These are phyloP conservation scores for Ia io DNA, from an alignment of 2,113 vertebrate species.

Conservation along the genomic window DNA sequence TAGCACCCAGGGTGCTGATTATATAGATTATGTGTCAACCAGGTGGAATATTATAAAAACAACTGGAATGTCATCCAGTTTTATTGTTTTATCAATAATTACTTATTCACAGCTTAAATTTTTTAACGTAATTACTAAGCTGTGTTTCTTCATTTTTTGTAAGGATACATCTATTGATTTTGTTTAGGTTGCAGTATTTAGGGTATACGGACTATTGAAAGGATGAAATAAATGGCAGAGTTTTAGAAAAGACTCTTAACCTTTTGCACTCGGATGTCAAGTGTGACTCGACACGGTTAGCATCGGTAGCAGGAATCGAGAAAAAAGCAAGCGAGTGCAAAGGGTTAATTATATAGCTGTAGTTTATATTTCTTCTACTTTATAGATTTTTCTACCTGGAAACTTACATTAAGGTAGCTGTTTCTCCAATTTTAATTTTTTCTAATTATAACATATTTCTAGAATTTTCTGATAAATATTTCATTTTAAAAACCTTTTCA, in stretches of 20 bases:
- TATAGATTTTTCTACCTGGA: background rate
- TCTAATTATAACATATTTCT: background rate
- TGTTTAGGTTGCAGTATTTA: conserved; percentile 32
- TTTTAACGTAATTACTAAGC: background rate
- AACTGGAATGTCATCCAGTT: background rate
- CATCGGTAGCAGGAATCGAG: too few relatives aligned
- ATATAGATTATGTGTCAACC: background rate
- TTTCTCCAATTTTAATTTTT: conserved; percentile 11
- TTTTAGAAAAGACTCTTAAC: conserved; percentile 3
- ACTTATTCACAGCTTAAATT: background rate
- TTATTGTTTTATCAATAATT: background rate
- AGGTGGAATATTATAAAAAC: background rate
- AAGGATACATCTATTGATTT: background rate
- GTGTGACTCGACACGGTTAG: too few relatives aligned
- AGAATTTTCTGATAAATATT: background rate
- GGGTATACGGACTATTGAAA: background rate
- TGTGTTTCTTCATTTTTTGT: background rate
- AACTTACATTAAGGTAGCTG: background rate
- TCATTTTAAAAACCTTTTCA: background rate
- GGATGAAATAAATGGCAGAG: background rate
- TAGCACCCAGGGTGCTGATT: background rate
- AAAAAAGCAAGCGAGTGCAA: too few relatives aligned
- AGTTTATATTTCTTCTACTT: background rate
- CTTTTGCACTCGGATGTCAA: too few relatives aligned
- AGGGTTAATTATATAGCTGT: conserved; percentile 18